Base-by-base conservation (phyloP, 1,140 invertebrate genomes). In the Aplysia californica region DNA sequence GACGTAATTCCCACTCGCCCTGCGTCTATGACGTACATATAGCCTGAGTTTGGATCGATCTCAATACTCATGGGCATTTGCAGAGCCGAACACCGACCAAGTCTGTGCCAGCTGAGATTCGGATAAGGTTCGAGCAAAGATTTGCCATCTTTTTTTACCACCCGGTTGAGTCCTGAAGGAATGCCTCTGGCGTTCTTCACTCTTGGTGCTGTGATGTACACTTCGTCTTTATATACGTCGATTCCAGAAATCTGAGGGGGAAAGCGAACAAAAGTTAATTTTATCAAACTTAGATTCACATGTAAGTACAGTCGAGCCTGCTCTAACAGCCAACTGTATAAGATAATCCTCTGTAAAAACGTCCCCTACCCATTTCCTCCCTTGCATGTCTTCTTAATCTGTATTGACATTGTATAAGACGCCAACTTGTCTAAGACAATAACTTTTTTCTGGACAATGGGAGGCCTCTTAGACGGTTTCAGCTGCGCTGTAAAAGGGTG, bases 311-410 rank as follows among this genome's bases (percentile, higher is more conserved):
- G 39, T 21, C 35, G 23, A 1, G 55, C 41, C n/a, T 50, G 35
- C 10, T 69, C 67, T n/a, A n/a, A 69, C n/a, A 44, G 67, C 67
- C 67, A 69, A 5, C 55, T 44, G 35, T 29, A 69, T 23, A 69
- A 44, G 38, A 4, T 41, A n/a, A 50, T n/a, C 3, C 2, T 29
- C 67, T 26, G 55, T 50, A 50, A 2, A 29, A 29, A 61, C 23
- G n/a, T 33, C 20, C 35, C 35, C 3, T 33, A 3, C 31, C 2
- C 5, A 33, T 61, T 33, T 33, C 44, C 4, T 2, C n/a, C 1
- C 2, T 31, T 61, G 31, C 35, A 1, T 33, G 58, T 3, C n/a
- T 6, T n/a, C n/a, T n/a, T n/a, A n/a, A n/a, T n/a, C n/a, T n/a
- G n/a, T n/a, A 1, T 61, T 6, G 23, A 33, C 58, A 3, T 61